Evolutionary conservation across 2,888 invertebrate species (phyloP).

Genomic region (Dorcus hopei): DNA sequence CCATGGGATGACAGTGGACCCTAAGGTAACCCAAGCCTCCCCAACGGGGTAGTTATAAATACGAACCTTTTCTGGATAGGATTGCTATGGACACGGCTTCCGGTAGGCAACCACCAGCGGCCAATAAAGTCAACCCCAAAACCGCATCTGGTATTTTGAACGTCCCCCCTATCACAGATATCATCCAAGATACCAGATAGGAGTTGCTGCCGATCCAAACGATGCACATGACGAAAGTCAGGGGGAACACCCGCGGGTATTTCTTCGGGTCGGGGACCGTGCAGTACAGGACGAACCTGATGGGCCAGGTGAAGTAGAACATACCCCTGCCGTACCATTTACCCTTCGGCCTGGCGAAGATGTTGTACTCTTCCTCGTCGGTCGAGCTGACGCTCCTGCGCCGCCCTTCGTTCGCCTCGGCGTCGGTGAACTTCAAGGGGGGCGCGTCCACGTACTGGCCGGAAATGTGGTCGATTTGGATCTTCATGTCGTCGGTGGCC

Average conservation of each 20-base stretch:
- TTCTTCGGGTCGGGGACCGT: constrained; percentile 70
- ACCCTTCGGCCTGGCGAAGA: constrained; percentile 29
- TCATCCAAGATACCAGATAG: constrained; percentile 79
- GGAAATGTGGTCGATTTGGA: neutral
- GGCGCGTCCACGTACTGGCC: no score
- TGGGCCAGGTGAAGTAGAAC: constrained; percentile 72
- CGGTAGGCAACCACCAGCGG: constrained; percentile 87
- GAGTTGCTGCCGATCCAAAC: constrained; percentile 82
- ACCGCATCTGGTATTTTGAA: constrained; percentile 81
- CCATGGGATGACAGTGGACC: no score
- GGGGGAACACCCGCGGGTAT: constrained; percentile 63
- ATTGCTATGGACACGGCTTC: constrained; percentile 81
- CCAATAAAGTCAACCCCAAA: constrained; percentile 88
- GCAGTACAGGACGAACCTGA: constrained; percentile 61
- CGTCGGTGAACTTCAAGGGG: no score
- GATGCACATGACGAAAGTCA: constrained; percentile 83
- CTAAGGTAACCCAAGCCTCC: no score
- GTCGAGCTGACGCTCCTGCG: no score
- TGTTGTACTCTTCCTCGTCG: constrained; percentile 5
- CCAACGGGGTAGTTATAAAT: neutral
- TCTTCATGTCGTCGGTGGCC: neutral
- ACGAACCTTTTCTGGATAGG: constrained; percentile 77
- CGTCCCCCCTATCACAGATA: constrained; percentile 58
- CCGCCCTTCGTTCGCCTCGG: no score
- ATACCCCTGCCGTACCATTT: constrained; percentile 49